These are phyloP conservation scores for Epirrita christyi DNA, from an alignment of 2,888 invertebrate species.

Conservation along the genomic window DNA sequence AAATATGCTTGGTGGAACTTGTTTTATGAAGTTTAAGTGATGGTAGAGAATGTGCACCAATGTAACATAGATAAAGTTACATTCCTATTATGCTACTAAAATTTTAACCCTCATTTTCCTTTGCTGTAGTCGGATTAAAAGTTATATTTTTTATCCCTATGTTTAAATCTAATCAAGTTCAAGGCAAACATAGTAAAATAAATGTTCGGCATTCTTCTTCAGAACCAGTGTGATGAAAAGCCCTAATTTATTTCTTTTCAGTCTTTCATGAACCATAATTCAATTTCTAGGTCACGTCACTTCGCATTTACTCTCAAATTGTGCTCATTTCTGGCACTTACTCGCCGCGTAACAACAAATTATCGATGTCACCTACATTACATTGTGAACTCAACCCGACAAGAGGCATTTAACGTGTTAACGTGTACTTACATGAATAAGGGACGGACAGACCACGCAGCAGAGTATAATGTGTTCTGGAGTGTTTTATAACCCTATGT, in stretches of 20 bases:
- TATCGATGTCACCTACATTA: conserved; percentile 81
- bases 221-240: too few species aligned
- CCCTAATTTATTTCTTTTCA: too few species aligned
- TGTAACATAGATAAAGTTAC: too few species aligned
- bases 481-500: too few species aligned
- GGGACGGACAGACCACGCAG: background rate
- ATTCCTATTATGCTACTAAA: too few species aligned
- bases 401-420: conserved; percentile 18
- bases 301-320: conserved; percentile 53
- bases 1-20: background rate
- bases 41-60: background rate
- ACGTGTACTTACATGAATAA: background rate
- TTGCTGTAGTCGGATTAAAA: too few species aligned
- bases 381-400: conserved; percentile 67
- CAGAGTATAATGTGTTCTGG: too few species aligned
- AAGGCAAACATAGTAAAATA: too few species aligned
- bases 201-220: too few species aligned
- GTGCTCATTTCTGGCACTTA: conserved; percentile 71
- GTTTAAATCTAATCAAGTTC: too few species aligned
- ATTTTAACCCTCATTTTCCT: too few species aligned
- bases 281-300: conserved; percentile 50
- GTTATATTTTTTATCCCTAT: too few species aligned
- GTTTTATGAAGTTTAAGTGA: background rate
- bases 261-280: conserved; percentile 10
- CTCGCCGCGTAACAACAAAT: conserved; percentile 74